Base-by-base conservation (phyloP, 2,888 invertebrate genomes). In the Caenorhabditis doughertyi region DNA sequence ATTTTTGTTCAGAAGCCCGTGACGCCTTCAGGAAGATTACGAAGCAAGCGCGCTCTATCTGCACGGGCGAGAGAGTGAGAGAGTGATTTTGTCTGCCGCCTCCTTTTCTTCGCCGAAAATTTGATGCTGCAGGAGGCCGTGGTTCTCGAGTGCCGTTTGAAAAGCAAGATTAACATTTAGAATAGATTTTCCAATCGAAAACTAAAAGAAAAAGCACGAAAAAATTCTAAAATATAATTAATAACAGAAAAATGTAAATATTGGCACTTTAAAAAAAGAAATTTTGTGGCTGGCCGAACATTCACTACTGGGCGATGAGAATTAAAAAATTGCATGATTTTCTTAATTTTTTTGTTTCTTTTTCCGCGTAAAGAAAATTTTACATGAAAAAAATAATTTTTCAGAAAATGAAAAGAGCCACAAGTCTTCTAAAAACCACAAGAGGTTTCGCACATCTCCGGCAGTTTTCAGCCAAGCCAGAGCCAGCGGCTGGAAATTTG, bases 341-440 rank as follows among this genome's bases (percentile, higher is more conserved):
- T 65, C n/a, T 44, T 62, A n/a, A 21, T 32, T 23, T 5, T n/a
- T 42, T 27, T 65, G 7, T 3, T 27, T 51, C 23, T 27, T 47
- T 58, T 25, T 29, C 21, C 44, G 13, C 7, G 5, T 13, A 23
- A 49, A 18, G 8, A 5, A 1, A 23, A 23, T 27, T 65, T 49
- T 42, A 5, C 32, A 32, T 32, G 8, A 2, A 13, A 29, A 35
- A 5, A 27, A 55, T 23, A 23, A 25, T 8, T 23, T 16, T 60
- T 42, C 25, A 60, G 47, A 77, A 27, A 32, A 82, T 82, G 81
- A 82, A 77, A 44, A 21, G 72, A 62, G 77, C 72, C 16, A 58
- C 51, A n/a, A 55, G 29, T 51, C 5, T 81, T 0, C 25, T 76
- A 8, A 49, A 11, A 53, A 67, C 47, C 44, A 11, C 44, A 7